phyloP scores from a whole-genome alignment of 2,888 invertebrate species.

The Cantharis flavilabris region DNA sequence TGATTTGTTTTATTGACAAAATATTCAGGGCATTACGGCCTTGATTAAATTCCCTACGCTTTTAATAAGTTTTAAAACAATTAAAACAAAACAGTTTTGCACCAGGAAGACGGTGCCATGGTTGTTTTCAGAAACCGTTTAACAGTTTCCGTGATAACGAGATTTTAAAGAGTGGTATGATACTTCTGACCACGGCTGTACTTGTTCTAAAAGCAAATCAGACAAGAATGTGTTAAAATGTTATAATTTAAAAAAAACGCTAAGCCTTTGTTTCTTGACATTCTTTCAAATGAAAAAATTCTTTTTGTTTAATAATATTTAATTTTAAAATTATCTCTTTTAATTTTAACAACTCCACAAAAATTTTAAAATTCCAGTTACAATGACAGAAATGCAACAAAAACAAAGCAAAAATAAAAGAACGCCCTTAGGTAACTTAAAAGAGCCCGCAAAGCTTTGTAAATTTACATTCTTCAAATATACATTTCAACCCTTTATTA shows the following conservation, averaged over 20 bases:
- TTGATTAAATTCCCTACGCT: too few relatives aligned
- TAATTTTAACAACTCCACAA: conserved; percentile 11
- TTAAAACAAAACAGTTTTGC: too few relatives aligned
- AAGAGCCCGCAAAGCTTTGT: conserved; percentile 45
- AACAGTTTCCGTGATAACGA: too few relatives aligned
- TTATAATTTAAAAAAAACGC: background rate
- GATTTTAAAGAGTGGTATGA: too few relatives aligned
- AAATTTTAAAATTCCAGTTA: conserved; percentile 25
- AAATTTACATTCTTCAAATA: conserved; percentile 48
- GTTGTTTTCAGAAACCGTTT: too few relatives aligned
- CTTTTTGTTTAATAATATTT: conserved; percentile 6
- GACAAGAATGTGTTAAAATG: background rate
- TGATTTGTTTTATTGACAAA: too few relatives aligned
- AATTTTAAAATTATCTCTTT: conserved; percentile 14
- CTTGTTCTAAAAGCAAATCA: background rate
- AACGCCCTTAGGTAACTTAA: conserved; percentile 38
- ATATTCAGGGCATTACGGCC: too few relatives aligned
- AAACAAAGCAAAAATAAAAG: conserved; percentile 34
- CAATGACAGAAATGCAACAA: conserved; percentile 18
- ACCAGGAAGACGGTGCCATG: too few relatives aligned
- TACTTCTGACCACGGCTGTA: background rate
- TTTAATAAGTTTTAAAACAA: too few relatives aligned
- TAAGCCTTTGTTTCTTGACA: background rate
- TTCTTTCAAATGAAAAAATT: conserved; percentile 11
- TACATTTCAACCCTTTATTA: conserved; percentile 42